phyloP scores from a whole-genome alignment of 2,888 invertebrate species.

The Tachystola acroxantha region DNA sequence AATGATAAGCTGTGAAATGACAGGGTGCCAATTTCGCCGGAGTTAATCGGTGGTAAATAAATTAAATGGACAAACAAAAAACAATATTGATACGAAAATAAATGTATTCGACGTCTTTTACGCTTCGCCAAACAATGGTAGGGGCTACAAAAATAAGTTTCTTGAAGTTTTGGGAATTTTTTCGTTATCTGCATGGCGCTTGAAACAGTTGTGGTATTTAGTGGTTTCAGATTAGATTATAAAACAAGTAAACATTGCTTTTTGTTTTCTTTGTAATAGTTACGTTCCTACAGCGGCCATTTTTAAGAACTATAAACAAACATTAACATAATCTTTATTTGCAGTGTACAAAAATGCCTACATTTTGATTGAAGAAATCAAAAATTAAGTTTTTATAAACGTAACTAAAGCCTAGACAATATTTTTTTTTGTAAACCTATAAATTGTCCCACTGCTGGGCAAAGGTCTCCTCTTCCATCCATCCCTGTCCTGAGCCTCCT shows the following conservation, averaged over 20 bases:
- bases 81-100: neutral
- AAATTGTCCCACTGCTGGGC: no score
- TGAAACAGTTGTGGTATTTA: constrained; percentile 14
- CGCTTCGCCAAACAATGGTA: constrained; percentile 5
- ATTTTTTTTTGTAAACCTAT: no score
- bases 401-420: no score
- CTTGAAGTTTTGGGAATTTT: constrained; percentile 23
- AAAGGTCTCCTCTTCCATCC: no score
- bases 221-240: constrained; percentile 9
- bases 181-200: constrained; percentile 20
- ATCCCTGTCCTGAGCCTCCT: no score
- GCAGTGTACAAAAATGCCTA: no score
- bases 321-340: no score
- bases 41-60: neutral
- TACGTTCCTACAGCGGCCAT: constrained; percentile 1
- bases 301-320: no score
- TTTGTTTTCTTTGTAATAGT: neutral
- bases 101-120: neutral
- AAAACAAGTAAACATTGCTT: neutral
- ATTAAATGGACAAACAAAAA: neutral
- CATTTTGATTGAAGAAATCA: no score
- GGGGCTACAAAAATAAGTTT: constrained; percentile 18
- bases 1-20: neutral
- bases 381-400: no score
- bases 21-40: neutral